phyloP scores from a whole-genome alignment of 2,888 invertebrate genomes.

The Hirudinaria manillensis region DNA sequence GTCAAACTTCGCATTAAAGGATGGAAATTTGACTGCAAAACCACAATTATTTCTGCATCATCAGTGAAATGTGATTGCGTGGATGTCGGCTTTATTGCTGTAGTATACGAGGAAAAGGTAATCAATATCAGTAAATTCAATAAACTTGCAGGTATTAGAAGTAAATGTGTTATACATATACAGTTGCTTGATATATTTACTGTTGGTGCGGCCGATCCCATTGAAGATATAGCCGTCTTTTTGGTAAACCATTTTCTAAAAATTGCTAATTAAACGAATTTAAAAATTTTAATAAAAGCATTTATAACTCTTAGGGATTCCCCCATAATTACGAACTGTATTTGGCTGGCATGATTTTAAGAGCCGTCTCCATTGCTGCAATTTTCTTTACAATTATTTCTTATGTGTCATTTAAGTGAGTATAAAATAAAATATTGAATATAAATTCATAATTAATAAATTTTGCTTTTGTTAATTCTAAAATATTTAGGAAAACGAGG shows the following conservation, averaged over 20 bases:
- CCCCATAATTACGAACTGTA: constrained; percentile 33
- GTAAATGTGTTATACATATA: no score
- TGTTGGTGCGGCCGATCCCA: no score
- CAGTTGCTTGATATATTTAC: no score
- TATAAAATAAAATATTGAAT: neutral
- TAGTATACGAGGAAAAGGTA: no score
- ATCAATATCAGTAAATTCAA: no score
- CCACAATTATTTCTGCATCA: no score
- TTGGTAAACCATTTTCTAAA: neutral
- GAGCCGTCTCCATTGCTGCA: constrained; percentile 31
- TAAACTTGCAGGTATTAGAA: no score
- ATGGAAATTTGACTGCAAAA: no score
- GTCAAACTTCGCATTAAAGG: no score
- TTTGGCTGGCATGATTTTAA: constrained; percentile 23
- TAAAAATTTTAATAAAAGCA: neutral
- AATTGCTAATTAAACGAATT: neutral
- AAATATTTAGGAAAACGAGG: constrained; percentile 28
- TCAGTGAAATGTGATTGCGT: no score
- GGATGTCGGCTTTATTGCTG: no score
- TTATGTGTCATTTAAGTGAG: constrained; percentile 31
- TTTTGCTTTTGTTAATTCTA: neutral
- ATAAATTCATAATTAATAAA: neutral
- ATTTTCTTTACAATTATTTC: constrained; percentile 33
- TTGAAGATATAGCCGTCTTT: constrained; percentile 1
- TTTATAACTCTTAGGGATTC: constrained; percentile 30